phyloP scores from a whole-genome alignment of 2,888 invertebrate genomes.

The Macropis europaea region DNA sequence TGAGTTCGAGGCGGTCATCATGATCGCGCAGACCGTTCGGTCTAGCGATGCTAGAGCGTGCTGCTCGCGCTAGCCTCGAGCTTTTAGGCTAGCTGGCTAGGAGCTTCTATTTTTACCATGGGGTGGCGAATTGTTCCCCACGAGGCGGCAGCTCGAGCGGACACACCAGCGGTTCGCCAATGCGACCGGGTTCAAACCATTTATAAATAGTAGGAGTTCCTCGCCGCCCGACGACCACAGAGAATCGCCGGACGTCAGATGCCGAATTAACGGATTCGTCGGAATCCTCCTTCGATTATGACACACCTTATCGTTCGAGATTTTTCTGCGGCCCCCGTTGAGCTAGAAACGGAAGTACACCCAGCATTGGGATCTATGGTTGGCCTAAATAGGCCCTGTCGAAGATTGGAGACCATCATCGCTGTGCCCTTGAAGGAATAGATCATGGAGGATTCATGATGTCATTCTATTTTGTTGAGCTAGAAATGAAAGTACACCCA shows the following conservation, averaged over 20 bases:
- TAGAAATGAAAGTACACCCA: too few species aligned
- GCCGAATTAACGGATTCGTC: constrained; percentile 40
- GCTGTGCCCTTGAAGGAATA: too few species aligned
- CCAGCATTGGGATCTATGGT: too few species aligned
- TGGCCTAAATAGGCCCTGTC: too few species aligned
- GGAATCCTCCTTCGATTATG: not conserved
- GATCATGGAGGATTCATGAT: too few species aligned
- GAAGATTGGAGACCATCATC: too few species aligned
- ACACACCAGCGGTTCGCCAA: constrained; percentile 72
- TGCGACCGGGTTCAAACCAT: constrained; percentile 75
- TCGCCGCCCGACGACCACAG: constrained; percentile 54
- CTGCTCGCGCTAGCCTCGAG: constrained; percentile 57
- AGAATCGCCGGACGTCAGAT: constrained; percentile 65
- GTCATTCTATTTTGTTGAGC: too few species aligned
- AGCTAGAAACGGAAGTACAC: too few species aligned
- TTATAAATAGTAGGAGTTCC: constrained; percentile 76
- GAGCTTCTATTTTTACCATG: constrained; percentile 79
- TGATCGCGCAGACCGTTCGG: constrained; percentile 37
- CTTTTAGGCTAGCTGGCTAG: constrained; percentile 72
- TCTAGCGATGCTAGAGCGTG: constrained; percentile 59
- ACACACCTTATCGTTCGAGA: too few species aligned
- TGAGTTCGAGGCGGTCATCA: constrained; percentile 21
- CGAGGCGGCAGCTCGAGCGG: constrained; percentile 65
- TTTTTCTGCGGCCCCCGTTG: too few species aligned
- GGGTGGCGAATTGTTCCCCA: constrained; percentile 78